phyloP scores from a whole-genome alignment of 2,797 vertebrate species.

The Lagorchestes hirsutus region DNA sequence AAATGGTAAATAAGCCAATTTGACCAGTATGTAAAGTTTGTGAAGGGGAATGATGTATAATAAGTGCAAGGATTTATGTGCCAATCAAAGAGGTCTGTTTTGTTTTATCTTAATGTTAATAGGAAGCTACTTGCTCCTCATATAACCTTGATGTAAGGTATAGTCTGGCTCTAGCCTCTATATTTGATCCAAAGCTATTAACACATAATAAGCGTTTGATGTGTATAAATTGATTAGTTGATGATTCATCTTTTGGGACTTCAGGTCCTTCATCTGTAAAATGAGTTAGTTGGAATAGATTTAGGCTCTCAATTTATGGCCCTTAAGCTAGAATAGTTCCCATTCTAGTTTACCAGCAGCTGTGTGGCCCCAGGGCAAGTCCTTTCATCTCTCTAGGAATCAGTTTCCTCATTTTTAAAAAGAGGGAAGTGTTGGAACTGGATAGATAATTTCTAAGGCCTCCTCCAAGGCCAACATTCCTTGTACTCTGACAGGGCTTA shows the following conservation, averaged over 20 bases:
- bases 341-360: background rate
- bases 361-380: background rate
- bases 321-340: background rate
- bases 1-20: background rate
- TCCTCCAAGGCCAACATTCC: background rate
- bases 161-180: background rate
- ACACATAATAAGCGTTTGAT: background rate
- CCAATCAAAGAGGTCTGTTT: background rate
- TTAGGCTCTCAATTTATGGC: background rate
- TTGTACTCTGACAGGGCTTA: background rate
- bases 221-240: background rate
- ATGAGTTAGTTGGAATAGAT: background rate
- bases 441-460: background rate
- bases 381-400: background rate
- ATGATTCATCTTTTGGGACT: background rate
- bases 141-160: background rate
- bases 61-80: background rate
- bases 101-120: background rate
- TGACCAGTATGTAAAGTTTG: background rate
- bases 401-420: background rate
- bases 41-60: background rate
- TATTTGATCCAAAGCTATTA: background rate
- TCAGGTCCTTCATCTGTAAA: background rate
- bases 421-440: background rate
- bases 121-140: background rate